Evolutionary conservation across 2,888 invertebrate genomes (phyloP).

Genomic region (Salticus scenicus): DNA sequence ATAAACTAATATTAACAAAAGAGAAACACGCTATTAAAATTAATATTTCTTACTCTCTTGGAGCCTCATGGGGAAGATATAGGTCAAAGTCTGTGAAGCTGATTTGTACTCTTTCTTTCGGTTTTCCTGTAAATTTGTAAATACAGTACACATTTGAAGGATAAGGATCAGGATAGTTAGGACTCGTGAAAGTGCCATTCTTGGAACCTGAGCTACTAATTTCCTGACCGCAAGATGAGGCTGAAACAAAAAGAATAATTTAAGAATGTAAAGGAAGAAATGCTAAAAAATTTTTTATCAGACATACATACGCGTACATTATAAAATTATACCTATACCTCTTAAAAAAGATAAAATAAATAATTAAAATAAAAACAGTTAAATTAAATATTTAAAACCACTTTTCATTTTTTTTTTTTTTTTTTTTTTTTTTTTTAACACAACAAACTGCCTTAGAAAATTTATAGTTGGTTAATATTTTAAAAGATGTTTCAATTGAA

Average conservation of each 20-base stretch:
- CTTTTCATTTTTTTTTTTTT: too few species aligned
- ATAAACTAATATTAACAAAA: too few species aligned
- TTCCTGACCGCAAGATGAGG: conserved; percentile 81
- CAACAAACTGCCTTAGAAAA: neutral
- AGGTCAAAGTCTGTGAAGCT: conserved; percentile 89
- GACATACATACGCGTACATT: neutral
- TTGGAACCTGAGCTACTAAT: conserved; percentile 87
- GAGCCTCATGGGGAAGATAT: conserved; percentile 75
- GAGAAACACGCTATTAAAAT: too few species aligned
- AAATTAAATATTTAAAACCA: too few species aligned
- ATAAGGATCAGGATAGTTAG: conserved; percentile 88
- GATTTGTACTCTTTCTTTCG: conserved; percentile 89
- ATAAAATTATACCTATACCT: neutral
- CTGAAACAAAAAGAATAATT: conserved; percentile 71
- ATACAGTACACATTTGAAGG: conserved; percentile 87
- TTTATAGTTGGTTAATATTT: neutral
- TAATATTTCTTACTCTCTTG: conserved; percentile 71
- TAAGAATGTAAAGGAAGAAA: neutral
- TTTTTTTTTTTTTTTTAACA: neutral
- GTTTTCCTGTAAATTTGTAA: conserved; percentile 91
- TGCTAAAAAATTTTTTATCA: neutral
- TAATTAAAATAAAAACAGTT: neutral
- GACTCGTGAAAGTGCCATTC: conserved; percentile 89
- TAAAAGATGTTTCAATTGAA: neutral
- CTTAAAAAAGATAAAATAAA: neutral